Conservation (phyloP, 2,113 vertebrate species). For the Ictidomys tridecemlineatus region DNA sequence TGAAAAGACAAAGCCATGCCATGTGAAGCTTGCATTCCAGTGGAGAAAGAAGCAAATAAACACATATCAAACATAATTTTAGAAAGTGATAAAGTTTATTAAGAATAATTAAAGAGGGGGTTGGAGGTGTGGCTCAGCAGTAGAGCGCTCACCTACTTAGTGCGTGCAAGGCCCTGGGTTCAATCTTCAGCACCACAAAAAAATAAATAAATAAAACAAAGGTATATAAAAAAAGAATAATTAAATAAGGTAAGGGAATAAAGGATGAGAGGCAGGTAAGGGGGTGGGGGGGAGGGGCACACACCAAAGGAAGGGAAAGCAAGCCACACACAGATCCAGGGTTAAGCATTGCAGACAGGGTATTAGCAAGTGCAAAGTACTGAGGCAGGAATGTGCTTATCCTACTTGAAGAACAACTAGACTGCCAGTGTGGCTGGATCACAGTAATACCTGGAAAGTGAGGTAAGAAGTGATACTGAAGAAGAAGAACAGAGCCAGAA, state of each 20-base stretch:
- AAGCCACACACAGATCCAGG: not conserved
- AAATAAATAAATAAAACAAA: too few species aligned
- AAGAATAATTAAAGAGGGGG: not conserved
- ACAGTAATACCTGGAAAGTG: not conserved
- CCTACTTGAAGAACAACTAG: not conserved
- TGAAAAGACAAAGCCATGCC: not conserved
- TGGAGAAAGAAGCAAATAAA: constrained; percentile 54
- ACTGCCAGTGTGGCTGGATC: not conserved
- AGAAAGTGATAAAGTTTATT: not conserved
- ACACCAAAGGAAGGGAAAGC: not conserved
- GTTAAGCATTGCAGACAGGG: not conserved
- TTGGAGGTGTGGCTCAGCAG: too few species aligned
- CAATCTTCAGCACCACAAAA: too few species aligned
- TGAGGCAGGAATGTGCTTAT: not conserved
- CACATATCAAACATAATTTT: constrained; percentile 6
- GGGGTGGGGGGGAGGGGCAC: not conserved
- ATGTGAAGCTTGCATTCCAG: not conserved
- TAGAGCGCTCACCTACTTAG: too few species aligned
- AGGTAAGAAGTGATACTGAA: not conserved
- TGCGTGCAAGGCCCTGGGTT: too few species aligned
- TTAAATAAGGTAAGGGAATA: not conserved
- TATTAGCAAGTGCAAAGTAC: not conserved
- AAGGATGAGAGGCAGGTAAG: not conserved
- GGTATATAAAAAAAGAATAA: not conserved
- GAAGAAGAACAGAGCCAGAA: not conserved